A percentile compares a stretch with the other conserved stretches of the same genome.
Conservation (phyloP, 2,113 vertebrate genomes). For the Tinamus guttatus region DNA sequence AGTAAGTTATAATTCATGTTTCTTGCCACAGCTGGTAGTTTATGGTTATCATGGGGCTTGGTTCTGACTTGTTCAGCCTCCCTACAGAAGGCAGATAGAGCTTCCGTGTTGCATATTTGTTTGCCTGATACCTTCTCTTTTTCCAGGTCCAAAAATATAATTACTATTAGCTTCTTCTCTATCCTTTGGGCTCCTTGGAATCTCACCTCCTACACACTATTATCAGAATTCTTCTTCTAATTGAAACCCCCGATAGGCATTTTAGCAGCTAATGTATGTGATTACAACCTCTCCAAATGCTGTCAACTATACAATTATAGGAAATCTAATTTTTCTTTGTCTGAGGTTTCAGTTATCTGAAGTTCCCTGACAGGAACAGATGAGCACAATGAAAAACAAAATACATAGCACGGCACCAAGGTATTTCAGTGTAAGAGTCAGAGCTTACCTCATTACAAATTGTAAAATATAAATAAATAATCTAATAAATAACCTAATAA, state of each 20-base stretch:
- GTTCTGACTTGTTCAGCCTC: background rate
- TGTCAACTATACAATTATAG: background rate
- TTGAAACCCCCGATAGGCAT: background rate
- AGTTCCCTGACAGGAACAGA: background rate
- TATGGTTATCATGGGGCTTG: background rate
- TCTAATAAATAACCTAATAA: background rate
- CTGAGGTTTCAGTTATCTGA: background rate
- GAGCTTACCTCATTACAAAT: background rate
- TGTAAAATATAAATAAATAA: background rate
- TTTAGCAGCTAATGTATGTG: conserved; percentile 18
- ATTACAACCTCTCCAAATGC: conserved; percentile 4
- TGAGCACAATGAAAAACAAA: background rate
- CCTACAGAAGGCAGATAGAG: background rate
- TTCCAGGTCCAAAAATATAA: conserved; percentile 16
- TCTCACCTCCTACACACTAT: conserved; percentile 5
- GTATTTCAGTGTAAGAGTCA: background rate
- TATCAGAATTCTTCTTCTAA: conserved; percentile 10
- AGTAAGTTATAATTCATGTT: background rate
- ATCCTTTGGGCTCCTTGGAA: background rate
- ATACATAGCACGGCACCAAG: background rate
- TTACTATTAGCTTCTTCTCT: conserved; percentile 1
- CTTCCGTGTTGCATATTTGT: background rate
- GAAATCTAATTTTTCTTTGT: conserved; percentile 13
- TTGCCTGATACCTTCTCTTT: background rate
- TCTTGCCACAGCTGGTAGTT: conserved; percentile 2